Conservation (phyloP, 2,113 vertebrate species). For the Microtus montanus region DNA sequence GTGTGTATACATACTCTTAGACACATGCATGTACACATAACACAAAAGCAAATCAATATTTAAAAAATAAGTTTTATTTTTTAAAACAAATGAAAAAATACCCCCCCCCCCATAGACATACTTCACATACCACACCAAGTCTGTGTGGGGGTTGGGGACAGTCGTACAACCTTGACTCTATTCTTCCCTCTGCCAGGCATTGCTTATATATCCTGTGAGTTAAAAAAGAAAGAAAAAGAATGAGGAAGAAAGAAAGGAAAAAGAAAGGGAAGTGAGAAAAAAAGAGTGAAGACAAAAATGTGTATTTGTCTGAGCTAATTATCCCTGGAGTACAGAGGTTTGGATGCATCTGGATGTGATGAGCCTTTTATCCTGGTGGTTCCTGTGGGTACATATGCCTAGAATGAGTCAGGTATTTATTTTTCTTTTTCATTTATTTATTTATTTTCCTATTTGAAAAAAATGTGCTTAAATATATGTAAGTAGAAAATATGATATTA, state of each 20-base stretch:
- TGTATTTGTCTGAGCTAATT: not conserved
- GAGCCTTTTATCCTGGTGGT: not conserved
- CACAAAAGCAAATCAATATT: not conserved
- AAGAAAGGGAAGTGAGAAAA: too few species aligned
- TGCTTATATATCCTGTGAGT: not conserved
- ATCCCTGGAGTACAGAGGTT: not conserved
- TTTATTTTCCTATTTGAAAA: not conserved
- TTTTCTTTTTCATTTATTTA: not conserved
- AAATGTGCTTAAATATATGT: not conserved
- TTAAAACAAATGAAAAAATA: not conserved
- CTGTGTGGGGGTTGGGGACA: too few species aligned
- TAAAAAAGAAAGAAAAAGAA: not conserved
- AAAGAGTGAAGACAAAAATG: not conserved
- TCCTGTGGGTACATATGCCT: not conserved
- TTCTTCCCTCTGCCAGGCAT: conserved; percentile 37
- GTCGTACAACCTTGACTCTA: not conserved
- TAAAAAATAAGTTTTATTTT: not conserved
- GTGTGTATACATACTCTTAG: not conserved
- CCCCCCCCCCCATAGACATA: too few species aligned
- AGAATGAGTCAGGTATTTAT: not conserved
- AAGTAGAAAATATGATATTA: not conserved
- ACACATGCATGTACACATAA: not conserved
- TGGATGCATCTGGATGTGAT: not conserved
- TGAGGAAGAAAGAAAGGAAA: too few species aligned
- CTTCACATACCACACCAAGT: not conserved